Conservation (phyloP, 1,140 invertebrate species). For the Thaumatotibia leucotreta region DNA sequence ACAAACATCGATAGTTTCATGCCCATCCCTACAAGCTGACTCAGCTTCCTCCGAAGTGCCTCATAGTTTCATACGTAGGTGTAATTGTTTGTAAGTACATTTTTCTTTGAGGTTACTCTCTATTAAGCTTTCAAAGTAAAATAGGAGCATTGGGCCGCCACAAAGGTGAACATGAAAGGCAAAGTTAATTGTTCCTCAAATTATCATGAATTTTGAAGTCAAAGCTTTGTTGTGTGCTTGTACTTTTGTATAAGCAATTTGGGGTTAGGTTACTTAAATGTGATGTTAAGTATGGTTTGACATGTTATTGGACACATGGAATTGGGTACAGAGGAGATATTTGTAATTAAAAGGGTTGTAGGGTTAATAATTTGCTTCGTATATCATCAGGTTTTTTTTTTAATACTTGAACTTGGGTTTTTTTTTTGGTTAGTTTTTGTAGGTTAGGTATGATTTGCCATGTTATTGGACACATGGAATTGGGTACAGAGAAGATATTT, state of each 20-base stretch:
- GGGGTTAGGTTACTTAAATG: not conserved
- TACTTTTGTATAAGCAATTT: not conserved
- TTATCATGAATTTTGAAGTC: slow-evolving; percentile 71
- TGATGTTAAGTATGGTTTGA: not conserved
- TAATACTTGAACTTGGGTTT: too few relatives aligned
- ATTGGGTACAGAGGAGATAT: too few relatives aligned
- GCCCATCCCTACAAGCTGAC: slow-evolving; percentile 44
- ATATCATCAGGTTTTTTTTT: too few relatives aligned
- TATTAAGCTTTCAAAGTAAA: slow-evolving; percentile 72
- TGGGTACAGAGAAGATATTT: too few relatives aligned
- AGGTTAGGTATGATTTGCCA: too few relatives aligned
- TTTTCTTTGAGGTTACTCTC: slow-evolving; percentile 76
- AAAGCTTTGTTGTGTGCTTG: slow-evolving; percentile 41
- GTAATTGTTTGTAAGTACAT: slow-evolving; percentile 74
- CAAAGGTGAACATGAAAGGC: slow-evolving; percentile 69
- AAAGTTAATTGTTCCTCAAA: slow-evolving; percentile 70
- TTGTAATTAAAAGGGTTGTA: too few relatives aligned
- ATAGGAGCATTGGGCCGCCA: slow-evolving; percentile 65
- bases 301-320: not conserved
- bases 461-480: too few relatives aligned
- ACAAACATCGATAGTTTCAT: not conserved
- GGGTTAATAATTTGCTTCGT: too few relatives aligned
- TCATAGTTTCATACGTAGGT: slow-evolving; percentile 70
- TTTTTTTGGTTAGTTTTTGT: too few relatives aligned
- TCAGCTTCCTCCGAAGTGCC: slow-evolving; percentile 61